Percentiles rank a stretch among this genome's conserved stretches.
Conservation (phyloP, 2,888 invertebrate species). For the Hypselothyrea guttata region DNA sequence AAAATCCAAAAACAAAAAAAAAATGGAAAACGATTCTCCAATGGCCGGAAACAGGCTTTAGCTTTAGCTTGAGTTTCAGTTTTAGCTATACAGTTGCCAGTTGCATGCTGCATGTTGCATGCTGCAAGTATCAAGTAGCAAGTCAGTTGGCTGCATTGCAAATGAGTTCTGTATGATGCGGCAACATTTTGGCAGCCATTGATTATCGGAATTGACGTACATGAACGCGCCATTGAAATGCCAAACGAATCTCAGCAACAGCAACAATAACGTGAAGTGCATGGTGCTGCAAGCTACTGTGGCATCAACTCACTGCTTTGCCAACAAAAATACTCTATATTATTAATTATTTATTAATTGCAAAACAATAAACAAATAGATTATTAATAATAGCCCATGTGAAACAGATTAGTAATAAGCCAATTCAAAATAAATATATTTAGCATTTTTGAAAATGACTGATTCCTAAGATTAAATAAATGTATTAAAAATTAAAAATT, state of each 20-base stretch:
- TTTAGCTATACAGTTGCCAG: constrained; percentile 12
- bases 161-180: constrained; percentile 46
- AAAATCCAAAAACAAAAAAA: too few species aligned
- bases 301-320: too few species aligned
- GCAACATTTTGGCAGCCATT: constrained; percentile 29
- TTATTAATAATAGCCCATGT: too few species aligned
- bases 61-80: constrained; percentile 19
- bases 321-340: too few species aligned
- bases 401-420: too few species aligned
- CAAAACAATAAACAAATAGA: too few species aligned
- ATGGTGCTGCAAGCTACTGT: background rate
- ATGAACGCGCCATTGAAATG: constrained; percentile 44
- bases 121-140: constrained; percentile 2
- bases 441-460: too few species aligned
- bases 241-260: constrained; percentile 63
- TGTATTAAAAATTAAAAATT: too few species aligned
- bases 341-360: too few species aligned
- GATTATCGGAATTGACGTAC: constrained; percentile 40
- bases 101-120: constrained; percentile 2
- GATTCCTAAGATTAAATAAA: too few species aligned
- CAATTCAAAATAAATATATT: too few species aligned
- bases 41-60: constrained; percentile 31
- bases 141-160: constrained; percentile 26
- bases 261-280: constrained; percentile 7
- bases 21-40: constrained; percentile 24